Conservation (phyloP, 2,888 invertebrate species). For the Phaedon cochleariae region DNA sequence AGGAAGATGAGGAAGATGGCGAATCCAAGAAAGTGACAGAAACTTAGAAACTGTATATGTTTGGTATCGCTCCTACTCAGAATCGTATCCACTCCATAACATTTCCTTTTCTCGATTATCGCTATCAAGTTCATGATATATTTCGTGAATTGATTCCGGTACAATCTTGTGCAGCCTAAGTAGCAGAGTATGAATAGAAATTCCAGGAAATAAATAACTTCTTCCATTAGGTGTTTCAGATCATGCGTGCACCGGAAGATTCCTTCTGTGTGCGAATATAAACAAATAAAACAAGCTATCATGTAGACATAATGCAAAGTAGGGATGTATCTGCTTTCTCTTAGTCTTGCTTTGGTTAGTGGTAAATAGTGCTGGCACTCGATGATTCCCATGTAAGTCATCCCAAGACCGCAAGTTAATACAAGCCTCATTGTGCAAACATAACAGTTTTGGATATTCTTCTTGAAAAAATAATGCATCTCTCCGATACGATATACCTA, state of each 20-base stretch:
- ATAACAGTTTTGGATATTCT: conserved; percentile 16
- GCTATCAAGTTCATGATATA: background rate
- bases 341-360: background rate
- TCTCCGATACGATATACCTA: too few relatives aligned
- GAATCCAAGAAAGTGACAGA: background rate
- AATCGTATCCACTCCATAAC: conserved; percentile 1
- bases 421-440: conserved; percentile 15
- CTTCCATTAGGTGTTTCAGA: background rate
- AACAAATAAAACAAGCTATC: background rate
- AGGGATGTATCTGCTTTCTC: background rate
- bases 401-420: conserved; percentile 9
- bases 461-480: background rate
- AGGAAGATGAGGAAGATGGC: background rate
- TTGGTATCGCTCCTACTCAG: conserved; percentile 5
- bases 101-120: conserved; percentile 9
- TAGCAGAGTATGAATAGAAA: background rate
- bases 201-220: background rate
- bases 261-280: background rate
- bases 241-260: background rate
- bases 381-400: conserved; percentile 7
- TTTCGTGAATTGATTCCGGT: background rate
- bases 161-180: background rate
- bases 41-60: background rate
- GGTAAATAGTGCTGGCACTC: conserved; percentile 10
- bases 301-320: conserved; percentile 5